Conservation (phyloP, 2,888 invertebrate genomes). For the Hirtodrosophila duncani region DNA sequence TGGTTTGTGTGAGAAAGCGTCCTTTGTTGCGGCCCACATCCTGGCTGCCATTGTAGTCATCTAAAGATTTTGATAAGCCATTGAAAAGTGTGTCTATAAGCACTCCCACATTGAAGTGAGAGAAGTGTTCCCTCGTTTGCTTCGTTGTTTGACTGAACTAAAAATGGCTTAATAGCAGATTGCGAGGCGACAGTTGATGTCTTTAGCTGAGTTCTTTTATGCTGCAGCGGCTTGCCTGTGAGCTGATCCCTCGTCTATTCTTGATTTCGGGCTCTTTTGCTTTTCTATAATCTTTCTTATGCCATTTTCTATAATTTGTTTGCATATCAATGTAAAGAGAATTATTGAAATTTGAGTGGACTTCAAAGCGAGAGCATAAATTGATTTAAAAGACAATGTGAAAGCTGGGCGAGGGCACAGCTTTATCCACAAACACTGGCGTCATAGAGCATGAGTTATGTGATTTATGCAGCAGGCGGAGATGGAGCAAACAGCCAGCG, state of each 20-base stretch:
- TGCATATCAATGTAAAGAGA: slow-evolving; percentile 52
- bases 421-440: too few relatives aligned
- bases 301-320: slow-evolving; percentile 47
- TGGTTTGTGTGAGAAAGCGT: slow-evolving; percentile 4
- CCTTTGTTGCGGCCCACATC: slow-evolving; percentile 30
- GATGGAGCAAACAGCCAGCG: slow-evolving; percentile 29
- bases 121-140: slow-evolving; percentile 30
- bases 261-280: too few relatives aligned
- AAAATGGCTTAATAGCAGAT: slow-evolving; percentile 54
- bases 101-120: slow-evolving; percentile 52
- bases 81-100: slow-evolving; percentile 67
- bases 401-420: slow-evolving; percentile 31
- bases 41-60: slow-evolving; percentile 44
- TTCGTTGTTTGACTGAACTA: slow-evolving; percentile 42
- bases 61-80: slow-evolving; percentile 70
- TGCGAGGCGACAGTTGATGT: slow-evolving; percentile 46
- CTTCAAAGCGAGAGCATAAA: slow-evolving; percentile 67
- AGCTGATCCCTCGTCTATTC: slow-evolving; percentile 6
- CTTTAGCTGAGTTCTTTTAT: slow-evolving; percentile 8
- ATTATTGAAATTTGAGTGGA: slow-evolving; percentile 73
- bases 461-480: slow-evolving; percentile 56
- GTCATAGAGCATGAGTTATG: slow-evolving; percentile 70
- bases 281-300: neutral
- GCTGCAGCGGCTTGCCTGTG: too few relatives aligned
- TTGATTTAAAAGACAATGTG: slow-evolving; percentile 67